phyloP scores from a whole-genome alignment of 2,888 invertebrate species.

The Yponomeuta sedellus region DNA sequence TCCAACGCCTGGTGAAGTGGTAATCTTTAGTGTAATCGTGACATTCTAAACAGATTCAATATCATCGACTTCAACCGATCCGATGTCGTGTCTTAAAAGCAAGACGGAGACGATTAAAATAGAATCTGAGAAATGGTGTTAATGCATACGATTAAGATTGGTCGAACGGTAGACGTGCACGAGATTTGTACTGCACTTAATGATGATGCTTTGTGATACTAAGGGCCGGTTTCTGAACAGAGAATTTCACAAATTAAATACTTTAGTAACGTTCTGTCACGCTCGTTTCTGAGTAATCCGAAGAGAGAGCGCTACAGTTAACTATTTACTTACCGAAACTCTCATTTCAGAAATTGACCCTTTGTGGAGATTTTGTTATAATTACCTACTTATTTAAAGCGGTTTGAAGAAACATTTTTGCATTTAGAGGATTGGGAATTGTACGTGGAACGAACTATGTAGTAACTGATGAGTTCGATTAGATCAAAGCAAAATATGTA shows the following conservation, averaged over 20 bases:
- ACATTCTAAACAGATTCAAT: neutral
- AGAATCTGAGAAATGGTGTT: neutral
- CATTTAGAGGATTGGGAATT: no score
- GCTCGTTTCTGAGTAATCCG: no score
- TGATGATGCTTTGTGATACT: neutral
- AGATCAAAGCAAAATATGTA: no score
- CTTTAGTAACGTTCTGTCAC: no score
- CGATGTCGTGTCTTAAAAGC: neutral
- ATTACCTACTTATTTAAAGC: neutral
- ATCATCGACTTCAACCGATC: neutral
- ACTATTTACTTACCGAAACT: no score
- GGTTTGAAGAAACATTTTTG: neutral
- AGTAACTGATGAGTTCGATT: no score
- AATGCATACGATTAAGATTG: neutral
- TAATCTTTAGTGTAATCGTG: neutral
- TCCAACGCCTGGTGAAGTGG: neutral
- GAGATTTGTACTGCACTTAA: neutral
- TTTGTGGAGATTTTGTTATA: no score
- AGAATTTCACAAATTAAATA: no score
- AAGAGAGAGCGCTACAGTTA: no score
- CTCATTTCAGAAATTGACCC: no score
- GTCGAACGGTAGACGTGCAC: neutral
- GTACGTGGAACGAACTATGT: no score
- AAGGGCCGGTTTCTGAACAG: no score
- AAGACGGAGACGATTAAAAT: neutral